Percentiles rank a stretch among this genome's conserved stretches.
Evolutionary conservation across 2,888 invertebrate species (phyloP).

Genomic region (Terebella lapidaria): DNA sequence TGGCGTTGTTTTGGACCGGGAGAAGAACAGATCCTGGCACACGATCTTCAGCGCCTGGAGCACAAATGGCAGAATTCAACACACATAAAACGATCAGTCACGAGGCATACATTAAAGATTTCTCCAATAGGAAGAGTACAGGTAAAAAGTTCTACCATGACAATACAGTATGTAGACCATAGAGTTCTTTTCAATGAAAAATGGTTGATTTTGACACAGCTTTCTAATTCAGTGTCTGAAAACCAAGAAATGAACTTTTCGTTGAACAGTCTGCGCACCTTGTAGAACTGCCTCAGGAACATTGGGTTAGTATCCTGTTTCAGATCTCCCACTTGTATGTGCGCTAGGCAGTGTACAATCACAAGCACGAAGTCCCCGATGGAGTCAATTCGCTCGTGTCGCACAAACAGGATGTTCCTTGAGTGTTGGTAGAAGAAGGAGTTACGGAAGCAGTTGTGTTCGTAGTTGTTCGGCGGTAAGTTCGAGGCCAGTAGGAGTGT

Average conservation of each 20-base stretch:
- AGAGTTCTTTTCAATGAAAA: no score
- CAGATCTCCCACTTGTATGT: conserved; percentile 44
- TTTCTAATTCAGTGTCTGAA: no score
- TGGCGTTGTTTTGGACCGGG: conserved; percentile 34
- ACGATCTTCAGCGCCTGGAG: conserved; percentile 42
- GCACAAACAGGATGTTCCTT: conserved; percentile 40
- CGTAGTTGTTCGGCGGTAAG: conserved; percentile 45
- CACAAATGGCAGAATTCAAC: neutral
- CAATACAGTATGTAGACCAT: no score
- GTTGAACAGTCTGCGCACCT: conserved; percentile 35
- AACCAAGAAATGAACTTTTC: neutral
- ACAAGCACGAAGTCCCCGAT: conserved; percentile 49
- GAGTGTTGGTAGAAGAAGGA: conserved; percentile 45
- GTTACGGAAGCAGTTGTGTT: conserved; percentile 36
- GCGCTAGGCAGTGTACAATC: conserved; percentile 47
- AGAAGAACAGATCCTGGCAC: conserved; percentile 52
- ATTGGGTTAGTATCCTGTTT: conserved; percentile 41
- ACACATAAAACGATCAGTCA: no score
- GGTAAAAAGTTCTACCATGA: no score
- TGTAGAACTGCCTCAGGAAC: conserved; percentile 46
- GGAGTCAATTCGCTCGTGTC: conserved; percentile 44
- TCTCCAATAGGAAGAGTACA: no score
- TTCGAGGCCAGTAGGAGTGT: conserved; percentile 46
- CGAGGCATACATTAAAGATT: neutral
- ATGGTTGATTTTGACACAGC: no score